These are phyloP conservation scores for Drosophila kohkoa DNA, from an alignment of 1,140 invertebrate genomes.

Conservation along the genomic window DNA sequence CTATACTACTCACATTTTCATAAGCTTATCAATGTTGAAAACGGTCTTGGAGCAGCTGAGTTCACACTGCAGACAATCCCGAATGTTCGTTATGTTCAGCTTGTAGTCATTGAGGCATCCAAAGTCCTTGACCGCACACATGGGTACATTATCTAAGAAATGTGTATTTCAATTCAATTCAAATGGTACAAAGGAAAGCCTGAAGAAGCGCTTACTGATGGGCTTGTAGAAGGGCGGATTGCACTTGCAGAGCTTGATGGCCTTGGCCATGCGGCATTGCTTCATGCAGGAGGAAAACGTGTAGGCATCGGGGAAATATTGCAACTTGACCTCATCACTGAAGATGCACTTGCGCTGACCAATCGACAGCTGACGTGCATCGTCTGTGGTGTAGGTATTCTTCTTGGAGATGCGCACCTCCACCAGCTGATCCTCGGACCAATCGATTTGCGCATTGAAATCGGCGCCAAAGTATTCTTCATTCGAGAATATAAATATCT, in stretches of 20 bases:
- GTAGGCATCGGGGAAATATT: constrained; percentile 87
- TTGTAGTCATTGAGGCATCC: constrained; percentile 86
- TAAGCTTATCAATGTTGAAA: constrained; percentile 90
- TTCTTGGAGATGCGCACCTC: constrained; percentile 89
- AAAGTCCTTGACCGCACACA: constrained; percentile 87
- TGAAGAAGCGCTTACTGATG: constrained; percentile 75
- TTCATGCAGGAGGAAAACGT: constrained; percentile 89
- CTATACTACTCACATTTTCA: constrained; percentile 85
- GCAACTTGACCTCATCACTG: constrained; percentile 87
- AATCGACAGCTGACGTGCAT: constrained; percentile 88
- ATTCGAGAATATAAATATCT: constrained; percentile 88
- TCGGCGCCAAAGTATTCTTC: constrained; percentile 89
- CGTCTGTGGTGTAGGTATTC: constrained; percentile 90
- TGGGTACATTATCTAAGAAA: constrained; percentile 72
- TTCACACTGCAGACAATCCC: constrained; percentile 88
- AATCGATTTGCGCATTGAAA: constrained; percentile 88
- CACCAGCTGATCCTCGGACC: constrained; percentile 87
- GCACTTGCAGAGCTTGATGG: constrained; percentile 87
- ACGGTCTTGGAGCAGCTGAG: constrained; percentile 90
- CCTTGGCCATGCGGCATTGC: constrained; percentile 88
- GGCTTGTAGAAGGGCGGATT: constrained; percentile 89
- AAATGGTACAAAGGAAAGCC: no score
- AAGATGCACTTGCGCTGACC: constrained; percentile 89
- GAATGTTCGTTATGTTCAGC: constrained; percentile 86
- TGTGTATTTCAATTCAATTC: no score